These are phyloP conservation scores for Fulica atra DNA, from an alignment of 2,113 vertebrate species.

Conservation along the genomic window DNA sequence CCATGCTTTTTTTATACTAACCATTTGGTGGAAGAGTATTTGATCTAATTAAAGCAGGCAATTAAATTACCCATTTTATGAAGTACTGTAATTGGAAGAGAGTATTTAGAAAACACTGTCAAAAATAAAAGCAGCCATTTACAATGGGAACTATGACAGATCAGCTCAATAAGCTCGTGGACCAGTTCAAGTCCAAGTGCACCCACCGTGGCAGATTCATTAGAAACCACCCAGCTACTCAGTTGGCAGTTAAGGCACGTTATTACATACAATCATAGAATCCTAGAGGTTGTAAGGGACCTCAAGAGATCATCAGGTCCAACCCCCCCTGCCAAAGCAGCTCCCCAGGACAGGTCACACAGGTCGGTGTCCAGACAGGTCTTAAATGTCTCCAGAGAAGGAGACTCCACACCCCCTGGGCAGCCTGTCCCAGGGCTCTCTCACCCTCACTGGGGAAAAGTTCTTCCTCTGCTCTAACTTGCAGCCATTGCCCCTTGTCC, in stretches of 20 bases:
- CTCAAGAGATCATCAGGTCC: no score
- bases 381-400: no score
- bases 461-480: no score
- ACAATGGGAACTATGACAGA: neutral
- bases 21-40: neutral
- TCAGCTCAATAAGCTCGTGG: neutral
- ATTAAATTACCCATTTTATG: neutral
- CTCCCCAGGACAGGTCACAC: no score
- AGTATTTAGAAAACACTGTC: neutral
- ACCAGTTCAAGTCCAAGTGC: neutral
- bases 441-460: no score
- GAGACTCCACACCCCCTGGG: no score
- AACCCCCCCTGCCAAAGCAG: no score
- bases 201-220: neutral
- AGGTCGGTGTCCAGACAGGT: no score
- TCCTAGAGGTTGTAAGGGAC: no score
- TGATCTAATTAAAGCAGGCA: constrained; percentile 36
- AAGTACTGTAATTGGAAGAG: neutral
- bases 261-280: no score
- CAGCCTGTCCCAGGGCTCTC: no score
- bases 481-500: no score
- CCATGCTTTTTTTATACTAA: neutral
- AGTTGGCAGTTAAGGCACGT: neutral
- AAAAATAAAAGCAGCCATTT: constrained; percentile 1
- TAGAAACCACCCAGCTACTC: neutral